Conservation (phyloP, 2,888 invertebrate genomes). For the Eupithecia subumbrata region DNA sequence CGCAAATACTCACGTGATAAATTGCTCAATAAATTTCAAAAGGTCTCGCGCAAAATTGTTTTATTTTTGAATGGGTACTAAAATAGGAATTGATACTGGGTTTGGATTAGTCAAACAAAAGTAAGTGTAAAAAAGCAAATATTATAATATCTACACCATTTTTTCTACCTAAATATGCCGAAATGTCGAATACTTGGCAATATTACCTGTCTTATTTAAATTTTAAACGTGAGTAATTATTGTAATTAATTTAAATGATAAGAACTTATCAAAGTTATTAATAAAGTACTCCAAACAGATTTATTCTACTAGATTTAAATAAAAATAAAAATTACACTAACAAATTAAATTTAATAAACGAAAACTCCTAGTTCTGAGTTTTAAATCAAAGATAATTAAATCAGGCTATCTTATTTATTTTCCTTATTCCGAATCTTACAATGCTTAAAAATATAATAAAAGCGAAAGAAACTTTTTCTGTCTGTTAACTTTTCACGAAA, state of each 20-base stretch:
- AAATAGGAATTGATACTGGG: not conserved
- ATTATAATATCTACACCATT: not conserved
- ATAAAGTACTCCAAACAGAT: not conserved
- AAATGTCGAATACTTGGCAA: not conserved
- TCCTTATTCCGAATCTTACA: no score
- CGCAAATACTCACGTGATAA: slow-evolving; percentile 4
- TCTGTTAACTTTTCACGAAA: no score
- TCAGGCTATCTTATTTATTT: no score
- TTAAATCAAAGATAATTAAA: no score
- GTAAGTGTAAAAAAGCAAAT: not conserved
- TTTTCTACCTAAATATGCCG: not conserved
- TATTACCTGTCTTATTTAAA: not conserved
- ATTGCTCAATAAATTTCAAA: slow-evolving; percentile 15
- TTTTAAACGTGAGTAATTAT: not conserved
- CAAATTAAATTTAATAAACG: not conserved
- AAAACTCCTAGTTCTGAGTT: not conserved
- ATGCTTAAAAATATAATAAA: no score
- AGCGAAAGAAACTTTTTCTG: no score
- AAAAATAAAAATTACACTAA: not conserved
- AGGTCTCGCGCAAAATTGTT: not conserved
- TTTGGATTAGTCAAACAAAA: not conserved
- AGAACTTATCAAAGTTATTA: not conserved
- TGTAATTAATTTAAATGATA: not conserved
- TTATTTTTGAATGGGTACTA: not conserved
- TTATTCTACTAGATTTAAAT: not conserved